Evolutionary conservation across 2,888 invertebrate species (phyloP).

Genomic region (Orthosia gracilis): DNA sequence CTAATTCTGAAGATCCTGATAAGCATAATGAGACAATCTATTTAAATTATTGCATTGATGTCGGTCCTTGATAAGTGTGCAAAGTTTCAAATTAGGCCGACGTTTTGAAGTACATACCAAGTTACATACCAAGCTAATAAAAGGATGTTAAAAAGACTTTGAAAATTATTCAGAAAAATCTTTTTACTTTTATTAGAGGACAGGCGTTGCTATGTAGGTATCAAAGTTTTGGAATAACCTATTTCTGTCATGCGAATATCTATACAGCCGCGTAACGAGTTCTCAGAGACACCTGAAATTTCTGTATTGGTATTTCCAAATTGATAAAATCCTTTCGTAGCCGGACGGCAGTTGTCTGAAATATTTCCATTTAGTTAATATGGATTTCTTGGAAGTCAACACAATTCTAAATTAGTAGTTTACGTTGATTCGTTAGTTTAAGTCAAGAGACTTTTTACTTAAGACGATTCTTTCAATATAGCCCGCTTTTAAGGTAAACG

Average conservation of each 20-base stretch:
- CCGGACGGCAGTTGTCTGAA: conserved; percentile 1
- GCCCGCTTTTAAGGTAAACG: too few species aligned
- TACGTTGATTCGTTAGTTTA: not conserved
- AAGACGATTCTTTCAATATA: too few species aligned
- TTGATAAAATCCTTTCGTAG: not conserved
- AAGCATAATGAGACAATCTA: too few species aligned
- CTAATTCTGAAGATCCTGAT: too few species aligned
- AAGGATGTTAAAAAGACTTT: too few species aligned
- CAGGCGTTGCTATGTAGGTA: not conserved
- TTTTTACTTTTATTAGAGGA: not conserved
- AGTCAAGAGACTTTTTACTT: too few species aligned
- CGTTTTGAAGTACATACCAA: too few species aligned
- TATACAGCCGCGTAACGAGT: not conserved
- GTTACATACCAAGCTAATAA: too few species aligned
- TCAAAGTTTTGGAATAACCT: not conserved
- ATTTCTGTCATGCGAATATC: conserved; percentile 13
- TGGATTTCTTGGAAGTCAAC: not conserved
- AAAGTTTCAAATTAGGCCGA: too few species aligned
- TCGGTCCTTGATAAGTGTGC: too few species aligned
- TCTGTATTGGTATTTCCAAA: conserved; percentile 22
- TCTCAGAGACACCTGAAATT: conserved; percentile 32
- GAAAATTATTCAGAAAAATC: not conserved
- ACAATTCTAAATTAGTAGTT: not conserved
- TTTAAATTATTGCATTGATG: too few species aligned
- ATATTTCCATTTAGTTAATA: conserved; percentile 8